Evolutionary conservation across 2,888 invertebrate genomes (phyloP), one percentile per base, ranked within the genome.

Genomic region (Caenorhabditis becei): DNA sequence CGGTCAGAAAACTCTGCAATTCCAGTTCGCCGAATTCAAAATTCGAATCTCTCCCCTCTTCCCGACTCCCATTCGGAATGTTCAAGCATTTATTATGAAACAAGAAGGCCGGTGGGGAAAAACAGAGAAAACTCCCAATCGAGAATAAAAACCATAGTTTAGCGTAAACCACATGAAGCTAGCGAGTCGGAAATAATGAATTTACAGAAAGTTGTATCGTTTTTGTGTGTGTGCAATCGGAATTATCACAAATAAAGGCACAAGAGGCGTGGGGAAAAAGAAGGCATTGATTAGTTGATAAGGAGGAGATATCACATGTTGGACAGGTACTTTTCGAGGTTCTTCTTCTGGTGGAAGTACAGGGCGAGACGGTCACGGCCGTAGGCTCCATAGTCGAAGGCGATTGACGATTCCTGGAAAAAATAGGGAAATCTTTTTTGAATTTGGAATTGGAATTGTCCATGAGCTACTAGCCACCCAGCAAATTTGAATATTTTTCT

Each of bases 301-400:
- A 18, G 24, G 28, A 16, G 28, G 28, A 24, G 41, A 61, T n/a
- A 72, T 74, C 74, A 74, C 77, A 67, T 32, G n/a, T 63, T 70
- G 20, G 51, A 23, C 23, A 86, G 56, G 67, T 79, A 87, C 41
- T 70, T 79, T 28, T 85, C 83, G 23, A 87, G 70, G 26, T 72
- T 49, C 49, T 80, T 80, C 51, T 86, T 86, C 72, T 79, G 78
- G 35, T 84, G 79, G 59, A 81, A 87, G 72, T 87, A 87, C 20
- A 86, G 58, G 7, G 87, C 87, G 35, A 87, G 56, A 35, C 87
- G 85, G 61, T 87, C 87, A 14, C 87, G 65, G 16, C 72, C 87
- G 56, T 87, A 86, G 0, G 85, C 83, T 10, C 69, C 72, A 47
- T 86, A 86, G 51, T 83, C 85, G 59, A 85, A 86, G 11, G 75